These are phyloP conservation scores for Oceanodroma tethys DNA, from an alignment of 2,113 vertebrate species.

Conservation along the genomic window DNA sequence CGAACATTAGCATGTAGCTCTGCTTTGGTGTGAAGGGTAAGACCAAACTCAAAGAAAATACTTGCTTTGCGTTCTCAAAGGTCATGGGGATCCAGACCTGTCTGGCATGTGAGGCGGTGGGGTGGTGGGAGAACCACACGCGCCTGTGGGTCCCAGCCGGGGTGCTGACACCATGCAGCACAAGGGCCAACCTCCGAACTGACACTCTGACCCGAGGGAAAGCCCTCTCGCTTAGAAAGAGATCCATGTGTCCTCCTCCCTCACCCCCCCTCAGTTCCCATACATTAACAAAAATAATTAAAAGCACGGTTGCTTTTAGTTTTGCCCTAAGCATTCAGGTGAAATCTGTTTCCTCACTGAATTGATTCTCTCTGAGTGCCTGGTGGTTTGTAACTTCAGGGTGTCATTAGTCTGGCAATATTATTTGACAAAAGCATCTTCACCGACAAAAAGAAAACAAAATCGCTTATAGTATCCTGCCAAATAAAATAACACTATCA, in stretches of 20 bases:
- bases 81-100: background rate
- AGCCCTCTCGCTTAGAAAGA: background rate
- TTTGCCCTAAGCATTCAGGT: slow-evolving; percentile 24
- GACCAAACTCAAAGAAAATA: background rate
- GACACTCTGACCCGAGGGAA: background rate
- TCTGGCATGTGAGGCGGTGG: background rate
- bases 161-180: background rate
- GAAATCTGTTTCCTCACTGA: slow-evolving; percentile 4
- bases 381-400: slow-evolving; percentile 11
- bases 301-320: background rate
- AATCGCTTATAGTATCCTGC: background rate
- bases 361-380: background rate
- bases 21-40: background rate
- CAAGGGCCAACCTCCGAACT: accelerated
- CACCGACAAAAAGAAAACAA: background rate
- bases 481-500: background rate
- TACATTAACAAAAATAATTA: slow-evolving; percentile 10
- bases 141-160: background rate
- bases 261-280: background rate
- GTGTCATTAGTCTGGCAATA: background rate
- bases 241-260: background rate
- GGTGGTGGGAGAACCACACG: background rate
- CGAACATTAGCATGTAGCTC: background rate
- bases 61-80: background rate
- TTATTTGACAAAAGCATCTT: background rate